Base-by-base conservation (phyloP, 2,888 invertebrate species). In the Caenorhabditis becei region DNA sequence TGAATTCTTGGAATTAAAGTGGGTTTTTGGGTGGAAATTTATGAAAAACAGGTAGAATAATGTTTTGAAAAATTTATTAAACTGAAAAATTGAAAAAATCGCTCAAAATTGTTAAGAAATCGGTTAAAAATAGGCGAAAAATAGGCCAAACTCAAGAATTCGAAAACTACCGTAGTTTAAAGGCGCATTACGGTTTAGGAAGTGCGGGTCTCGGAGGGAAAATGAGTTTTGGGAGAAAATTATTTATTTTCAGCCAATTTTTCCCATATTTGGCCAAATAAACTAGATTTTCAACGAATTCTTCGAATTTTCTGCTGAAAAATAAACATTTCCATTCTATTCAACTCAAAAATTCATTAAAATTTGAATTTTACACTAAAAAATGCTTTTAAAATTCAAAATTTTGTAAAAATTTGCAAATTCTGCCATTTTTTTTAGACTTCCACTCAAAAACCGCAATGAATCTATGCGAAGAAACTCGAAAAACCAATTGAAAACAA, bases 391-490 rank as follows among this genome's bases (percentile, higher is more conserved):
- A n/a, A n/a, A n/a, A n/a, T n/a, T n/a, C n/a, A n/a, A n/a, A n/a
- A n/a, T n/a, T n/a, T n/a, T n/a, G n/a, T n/a, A n/a, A n/a, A n/a
- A 54, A 24, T 7, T 24, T 32, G 35, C 35, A n/a, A 54, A 44
- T 54, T 44, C 44, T 58, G 37, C 58, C 47, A 20, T 14, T 32
- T n/a, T 28, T 1, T 26, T 16, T 20, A n/a, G 51, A 11, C n/a
- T n/a, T n/a, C n/a, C n/a, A n/a, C n/a, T n/a, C 8, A 14, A 47
- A 47, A 47, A 47, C 47, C 18, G n/a, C 49, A 8, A 41, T 53
- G 49, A 62, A 71, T 59, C 24, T 20, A 11, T n/a, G n/a, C n/a
- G n/a, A 24, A 23, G 20, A 24, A 54, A 72, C 26, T 3, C 20
- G n/a, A n/a, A n/a, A n/a, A n/a, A n/a, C n/a, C n/a, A n/a, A n/a